Conservation (phyloP, 2,113 vertebrate species). For the Phodopus roborovskii region DNA sequence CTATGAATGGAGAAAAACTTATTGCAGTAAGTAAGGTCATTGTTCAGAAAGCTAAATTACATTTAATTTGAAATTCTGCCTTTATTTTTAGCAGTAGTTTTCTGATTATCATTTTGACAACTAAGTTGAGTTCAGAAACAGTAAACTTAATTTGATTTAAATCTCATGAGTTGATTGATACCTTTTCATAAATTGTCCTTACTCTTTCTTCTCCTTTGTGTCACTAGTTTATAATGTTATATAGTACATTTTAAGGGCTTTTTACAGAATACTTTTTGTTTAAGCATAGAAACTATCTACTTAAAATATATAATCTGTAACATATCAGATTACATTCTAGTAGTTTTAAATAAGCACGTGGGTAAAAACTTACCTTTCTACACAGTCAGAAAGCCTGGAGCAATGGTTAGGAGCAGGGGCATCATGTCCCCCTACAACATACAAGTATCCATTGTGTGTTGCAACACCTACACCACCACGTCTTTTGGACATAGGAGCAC, state of each 20-base stretch:
- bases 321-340: neutral
- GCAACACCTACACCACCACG: conserved; percentile 96
- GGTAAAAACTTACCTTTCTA: conserved; percentile 90
- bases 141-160: conserved; percentile 36
- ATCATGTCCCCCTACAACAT: conserved; percentile 95
- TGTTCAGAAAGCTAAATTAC: conserved; percentile 1
- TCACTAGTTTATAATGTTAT: conserved; percentile 15
- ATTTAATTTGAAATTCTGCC: neutral
- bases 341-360: neutral
- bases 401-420: conserved; percentile 97
- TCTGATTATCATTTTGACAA: neutral
- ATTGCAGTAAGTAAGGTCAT: neutral
- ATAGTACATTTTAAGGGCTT: neutral
- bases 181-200: neutral
- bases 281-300: neutral
- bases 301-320: neutral
- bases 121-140: conserved; percentile 23
- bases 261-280: neutral
- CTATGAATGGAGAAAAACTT: conserved; percentile 22
- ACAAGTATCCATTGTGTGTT: conserved; percentile 95
- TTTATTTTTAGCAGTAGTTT: neutral
- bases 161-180: neutral
- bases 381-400: conserved; percentile 94
- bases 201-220: neutral
- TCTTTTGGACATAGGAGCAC: conserved; percentile 95